Base-by-base conservation (phyloP, 2,113 vertebrate species). In the Crocuta crocuta region DNA sequence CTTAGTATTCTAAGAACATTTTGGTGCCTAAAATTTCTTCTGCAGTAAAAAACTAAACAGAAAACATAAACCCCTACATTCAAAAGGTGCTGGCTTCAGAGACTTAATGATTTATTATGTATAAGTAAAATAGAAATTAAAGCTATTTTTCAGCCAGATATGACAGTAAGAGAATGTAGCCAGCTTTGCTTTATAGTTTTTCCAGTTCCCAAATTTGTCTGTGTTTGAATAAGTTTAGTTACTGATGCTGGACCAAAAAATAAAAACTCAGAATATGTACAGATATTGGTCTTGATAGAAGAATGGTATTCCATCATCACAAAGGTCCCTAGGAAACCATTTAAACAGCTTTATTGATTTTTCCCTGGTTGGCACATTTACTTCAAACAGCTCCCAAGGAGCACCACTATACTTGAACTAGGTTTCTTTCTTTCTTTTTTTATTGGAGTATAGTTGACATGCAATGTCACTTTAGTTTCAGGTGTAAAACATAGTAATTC, bases 311-410 rank as follows among this genome's bases (percentile, higher is more conserved):
- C 98, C 98, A 98, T 99, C 98, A 98, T 98, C 94, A 97, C 98
- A 98, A 98, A 98, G 91, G 97, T 98, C 98, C 98, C 98, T 96
- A 53, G 98, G 98, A 98, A 99, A 98, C 98, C 97, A 97, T 99
- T 99, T 99, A 99, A 99, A 98, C 97, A 98, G 98, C 96, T 98
- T 98, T 98, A 99, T 99, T 99, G 99, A 99, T 99, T 99, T 99
- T 98, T 98, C 98, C 98, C 98, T 98, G 95, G 98, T 98, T 98
- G 99, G 97, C 96, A 94, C 98, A 98, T 99, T 99, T 99, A 99
- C 98, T 99, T 99, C 98, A 99, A 99, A 99, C 97, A 98, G 98
- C 98, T 99, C 98, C 98, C 98, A 98, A 97, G 97, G 98, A 98
- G 96, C 98, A 98, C 96, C 31, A 58, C 13, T 50, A 4, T 58